Evolutionary conservation across 2,797 vertebrate species (phyloP), one percentile per base, ranked within the genome.

Genomic region (Sebastes steindachneri): DNA sequence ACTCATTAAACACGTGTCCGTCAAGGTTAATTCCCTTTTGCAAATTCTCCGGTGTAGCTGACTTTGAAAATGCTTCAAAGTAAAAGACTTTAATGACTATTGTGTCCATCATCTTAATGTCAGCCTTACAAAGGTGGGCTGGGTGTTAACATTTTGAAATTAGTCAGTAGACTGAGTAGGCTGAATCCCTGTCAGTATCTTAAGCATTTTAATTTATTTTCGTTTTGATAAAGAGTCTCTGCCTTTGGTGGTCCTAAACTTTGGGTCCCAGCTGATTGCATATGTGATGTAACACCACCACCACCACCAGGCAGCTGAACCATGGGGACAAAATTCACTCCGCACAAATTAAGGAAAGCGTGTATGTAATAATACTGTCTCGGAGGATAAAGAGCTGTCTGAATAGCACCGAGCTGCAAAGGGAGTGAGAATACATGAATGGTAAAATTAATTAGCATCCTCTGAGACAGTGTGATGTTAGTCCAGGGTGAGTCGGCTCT

Each of bases 401-500:
- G 70, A 86, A 80, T 60, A 66, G 14, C 58, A 75, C 2, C 1
- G 29, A 64, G 80, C 41, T 73, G 68, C 35, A 69, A 45, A 72
- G 63, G 64, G 21, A 73, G 12, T 9, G 57, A n/a, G 54, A 66
- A 65, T 19, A 67, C 55, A 80, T 60, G 65, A 85, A 86, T 62
- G 55, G 59, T 51, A 5, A 82, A 85, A 89, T 85, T 48, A 89
- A 86, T 87, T 81, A 80, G 63, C 63, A 9, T 84, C 84, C 77
- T 53, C 19, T 54, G 71, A 79, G 81, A 84, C 69, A 28, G 37
- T 10, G 48, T 53, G 59, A 66, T 64, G 72, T 69, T 17, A 37
- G 62, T 75, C 63, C 73, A 29, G 45, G 35, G 57, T 59, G 80
- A 53, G 37, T 71, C 67, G 35, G 33, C 48, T 70, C 51, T 82